Evolutionary conservation across 2,113 vertebrate species (phyloP).

Genomic region (Nibea coibor): DNA sequence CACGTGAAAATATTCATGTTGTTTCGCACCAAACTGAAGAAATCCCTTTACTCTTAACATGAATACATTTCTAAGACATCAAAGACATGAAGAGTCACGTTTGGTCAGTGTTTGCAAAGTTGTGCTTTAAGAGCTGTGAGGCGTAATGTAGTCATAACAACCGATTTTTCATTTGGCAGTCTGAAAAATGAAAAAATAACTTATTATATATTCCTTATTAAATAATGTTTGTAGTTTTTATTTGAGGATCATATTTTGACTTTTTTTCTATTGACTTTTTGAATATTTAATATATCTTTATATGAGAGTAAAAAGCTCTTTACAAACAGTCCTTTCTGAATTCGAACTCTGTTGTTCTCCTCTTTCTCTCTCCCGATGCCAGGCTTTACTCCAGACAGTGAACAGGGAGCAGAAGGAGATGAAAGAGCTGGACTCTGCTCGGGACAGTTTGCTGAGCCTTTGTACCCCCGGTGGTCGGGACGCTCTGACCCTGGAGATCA

Average conservation of each 20-base stretch:
- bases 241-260: neutral
- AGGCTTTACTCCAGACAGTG: slow-evolving; percentile 84
- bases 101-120: neutral
- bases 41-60: neutral
- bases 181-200: neutral
- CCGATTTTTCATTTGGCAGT: neutral
- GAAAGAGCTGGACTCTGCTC: slow-evolving; percentile 75
- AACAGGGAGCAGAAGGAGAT: slow-evolving; percentile 80
- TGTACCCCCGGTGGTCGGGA: slow-evolving; percentile 78
- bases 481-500: slow-evolving; percentile 75
- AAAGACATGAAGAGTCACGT: neutral
- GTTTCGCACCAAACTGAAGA: neutral
- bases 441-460: slow-evolving; percentile 72
- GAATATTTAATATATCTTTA: neutral
- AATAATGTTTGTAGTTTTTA: neutral
- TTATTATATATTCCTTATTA: neutral
- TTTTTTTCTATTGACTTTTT: neutral
- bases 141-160: neutral
- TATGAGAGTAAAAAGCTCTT: neutral
- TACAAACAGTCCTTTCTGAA: neutral
- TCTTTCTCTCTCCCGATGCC: neutral
- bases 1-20: neutral
- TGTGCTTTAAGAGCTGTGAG: neutral
- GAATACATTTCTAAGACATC: neutral
- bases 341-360: neutral